These are phyloP conservation scores for Bombus confusus DNA, from an alignment of 1,140 invertebrate species.

Conservation along the genomic window DNA sequence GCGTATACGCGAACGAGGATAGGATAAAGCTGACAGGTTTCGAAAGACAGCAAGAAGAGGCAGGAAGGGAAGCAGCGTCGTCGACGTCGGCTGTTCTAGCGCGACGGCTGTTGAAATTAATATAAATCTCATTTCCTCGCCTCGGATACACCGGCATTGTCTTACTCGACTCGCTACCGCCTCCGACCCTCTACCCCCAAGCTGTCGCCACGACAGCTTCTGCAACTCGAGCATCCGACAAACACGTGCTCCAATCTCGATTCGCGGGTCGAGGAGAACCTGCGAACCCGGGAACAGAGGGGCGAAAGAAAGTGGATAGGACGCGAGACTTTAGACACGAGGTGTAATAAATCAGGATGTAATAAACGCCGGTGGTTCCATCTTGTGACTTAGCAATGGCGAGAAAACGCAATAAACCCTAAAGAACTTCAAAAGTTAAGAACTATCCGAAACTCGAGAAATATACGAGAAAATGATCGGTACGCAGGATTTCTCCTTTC, in stretches of 20 bases:
- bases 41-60: not conserved
- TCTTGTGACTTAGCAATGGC: not conserved
- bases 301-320: not conserved
- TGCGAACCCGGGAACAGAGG: not conserved
- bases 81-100: slow-evolving; percentile 43
- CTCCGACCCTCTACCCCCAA: not conserved
- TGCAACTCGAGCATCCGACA: slow-evolving; percentile 38
- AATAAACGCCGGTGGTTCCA: slow-evolving; percentile 15
- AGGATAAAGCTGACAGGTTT: not conserved
- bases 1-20: not conserved
- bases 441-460: too few species aligned
- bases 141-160: slow-evolving; percentile 59
- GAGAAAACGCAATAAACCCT: too few species aligned
- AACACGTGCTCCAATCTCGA: slow-evolving; percentile 11
- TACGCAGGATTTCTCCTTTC: too few species aligned
- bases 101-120: slow-evolving; percentile 73
- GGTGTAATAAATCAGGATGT: slow-evolving; percentile 36
- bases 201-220: slow-evolving; percentile 30
- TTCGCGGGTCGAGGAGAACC: not conserved
- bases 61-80: not conserved
- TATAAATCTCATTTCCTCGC: slow-evolving; percentile 72
- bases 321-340: not conserved
- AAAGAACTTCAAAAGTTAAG: too few species aligned
- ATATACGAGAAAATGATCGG: too few species aligned
- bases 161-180: slow-evolving; percentile 57